phyloP scores from a whole-genome alignment of 1,140 invertebrate genomes.

The Panulirus ornatus region DNA sequence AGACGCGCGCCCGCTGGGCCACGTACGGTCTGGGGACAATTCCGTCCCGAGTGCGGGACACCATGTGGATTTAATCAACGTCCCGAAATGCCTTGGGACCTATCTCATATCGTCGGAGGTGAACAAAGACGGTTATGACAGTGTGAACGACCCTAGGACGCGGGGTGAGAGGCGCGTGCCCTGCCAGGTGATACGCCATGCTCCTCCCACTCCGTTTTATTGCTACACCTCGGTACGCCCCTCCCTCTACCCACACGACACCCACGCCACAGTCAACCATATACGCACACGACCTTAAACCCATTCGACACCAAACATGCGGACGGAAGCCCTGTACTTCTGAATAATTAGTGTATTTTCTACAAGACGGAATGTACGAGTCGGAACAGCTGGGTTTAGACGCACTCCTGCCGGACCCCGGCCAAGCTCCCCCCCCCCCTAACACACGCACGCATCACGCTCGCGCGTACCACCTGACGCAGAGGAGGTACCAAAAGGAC shows the following conservation, averaged over 20 bases:
- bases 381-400: not conserved
- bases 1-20: not conserved
- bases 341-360: too few relatives aligned
- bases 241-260: too few relatives aligned
- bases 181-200: too few relatives aligned
- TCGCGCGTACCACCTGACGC: conserved; percentile 64
- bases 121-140: not conserved
- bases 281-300: too few relatives aligned
- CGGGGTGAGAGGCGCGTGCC: not conserved
- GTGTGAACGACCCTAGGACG: not conserved
- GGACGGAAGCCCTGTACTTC: too few relatives aligned
- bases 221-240: too few relatives aligned
- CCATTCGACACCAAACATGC: too few relatives aligned
- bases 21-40: not conserved
- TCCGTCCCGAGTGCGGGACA: not conserved
- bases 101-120: not conserved
- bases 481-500: conserved; percentile 11
- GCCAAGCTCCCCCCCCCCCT: not conserved
- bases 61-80: not conserved
- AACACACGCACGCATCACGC: not conserved
- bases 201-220: too few relatives aligned
- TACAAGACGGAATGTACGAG: too few relatives aligned
- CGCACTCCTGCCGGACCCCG: not conserved
- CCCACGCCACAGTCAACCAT: too few relatives aligned
- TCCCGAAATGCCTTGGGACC: not conserved